Base-by-base conservation (phyloP, 2,113 vertebrate species). In the Indicator indicator region DNA sequence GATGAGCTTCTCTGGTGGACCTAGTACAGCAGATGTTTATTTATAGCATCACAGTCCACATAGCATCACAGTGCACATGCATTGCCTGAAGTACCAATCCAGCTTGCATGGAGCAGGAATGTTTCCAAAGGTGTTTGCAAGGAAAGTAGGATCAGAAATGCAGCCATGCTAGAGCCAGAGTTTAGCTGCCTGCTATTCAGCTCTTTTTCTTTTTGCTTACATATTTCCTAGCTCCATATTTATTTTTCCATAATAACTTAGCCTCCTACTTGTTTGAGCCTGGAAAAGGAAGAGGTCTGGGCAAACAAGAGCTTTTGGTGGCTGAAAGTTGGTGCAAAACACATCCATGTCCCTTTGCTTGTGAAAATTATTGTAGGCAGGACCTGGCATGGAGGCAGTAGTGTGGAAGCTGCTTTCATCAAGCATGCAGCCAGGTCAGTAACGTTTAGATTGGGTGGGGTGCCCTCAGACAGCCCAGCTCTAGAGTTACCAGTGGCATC, bases 21-120 rank as follows among this genome's bases (percentile, higher is more conserved):
- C 65, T 60, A 28, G n/a, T 72, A n/a, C 5, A 79, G 82, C 78
- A 94, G 26, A n/a, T 1, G 0, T 65, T 69, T 94, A 87, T 94
- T 95, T 94, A 87, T 91, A 94, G 64, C 55, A 12, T 59, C 85
- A 89, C 69, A 85, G 83, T 3, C 3, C 80, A 78, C 58, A 90
- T 56, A 94, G 64, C 55, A 12, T 59, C 85, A 89, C 69, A 85
- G 83, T 3, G 3, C 80, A 78, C 58, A 90, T 56, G 60, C 60
- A 83, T 83, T 92, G 91, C 48, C 71, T 85, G 89, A 96, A 94
- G 88, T 58, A 77, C 33, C 86, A 96, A 88, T 74, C 56, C 59
- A 50, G 72, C 64, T 71, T 74, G 40, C 75, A 32, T 40, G 60
- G 70, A 85, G 44, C 54, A 80, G 82, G 52, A 60, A 10, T 42